Base-by-base conservation (phyloP, 2,113 vertebrate species). In the Nasalis larvatus region DNA sequence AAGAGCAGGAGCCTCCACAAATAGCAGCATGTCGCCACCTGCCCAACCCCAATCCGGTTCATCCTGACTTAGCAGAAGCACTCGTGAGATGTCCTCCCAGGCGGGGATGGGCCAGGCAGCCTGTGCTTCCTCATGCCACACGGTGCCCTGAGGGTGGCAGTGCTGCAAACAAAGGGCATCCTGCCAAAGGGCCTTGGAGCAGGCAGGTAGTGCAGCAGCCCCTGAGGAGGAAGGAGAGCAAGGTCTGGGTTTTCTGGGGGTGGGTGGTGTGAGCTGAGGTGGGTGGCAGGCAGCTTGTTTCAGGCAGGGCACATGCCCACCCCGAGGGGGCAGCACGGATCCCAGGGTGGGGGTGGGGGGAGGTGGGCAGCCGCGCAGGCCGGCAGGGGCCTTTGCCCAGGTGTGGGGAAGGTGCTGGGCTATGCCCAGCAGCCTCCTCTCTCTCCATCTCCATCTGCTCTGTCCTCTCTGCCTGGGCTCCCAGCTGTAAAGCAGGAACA, bases 61-160 rank as follows among this genome's bases (percentile, higher is more conserved):
- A 74, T 98, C 97, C 96, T 97, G 97, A 96, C 87, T 94, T 97
- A 54, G 94, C 96, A 97, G 90, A 93, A 37, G 82, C 68, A 35
- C 54, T 87, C 4, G 8, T 47, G 74, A 77, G 42, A 47, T 23
- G 42, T 54, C 95, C 95, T 81, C 86, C 80, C 86, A 63, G 91
- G 92, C 0, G 9, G 93, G 89, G 91, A 60, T 0, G 32, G n/a
- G 76, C 52, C 45, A 35, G 87, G 94, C 69, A 68, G 73, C 63
- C 73, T 0, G 25, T 49, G 76, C 95, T 95, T 96, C 96, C 90
- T 96, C 95, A 76, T 90, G 95, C 88, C 92, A 32, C 81, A 14
- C 1, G 14, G 86, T 17, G n/a, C 83, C 86, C 86, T 0, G 18
- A 68, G 86, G 90, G 78, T n/a, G 37, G 66, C 56, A 23, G 18